Percentiles rank a stretch among this genome's conserved stretches.
phyloP scores from a whole-genome alignment of 2,113 vertebrate species.

The Erythrolamprus reginae region DNA sequence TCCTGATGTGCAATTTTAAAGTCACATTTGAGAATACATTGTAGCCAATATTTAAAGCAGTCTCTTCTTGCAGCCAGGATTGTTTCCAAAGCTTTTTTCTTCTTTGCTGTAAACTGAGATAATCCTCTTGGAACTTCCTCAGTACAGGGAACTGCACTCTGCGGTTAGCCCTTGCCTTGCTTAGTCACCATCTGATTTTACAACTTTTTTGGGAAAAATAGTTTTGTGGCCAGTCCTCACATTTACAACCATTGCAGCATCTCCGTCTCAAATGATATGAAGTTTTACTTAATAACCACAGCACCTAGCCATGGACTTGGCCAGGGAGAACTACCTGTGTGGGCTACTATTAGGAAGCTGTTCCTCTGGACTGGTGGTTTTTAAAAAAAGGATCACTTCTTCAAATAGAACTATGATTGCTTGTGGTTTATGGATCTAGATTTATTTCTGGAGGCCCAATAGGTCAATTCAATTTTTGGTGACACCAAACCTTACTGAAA shows the following conservation, averaged over 20 bases:
- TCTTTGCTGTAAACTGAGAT: not conserved
- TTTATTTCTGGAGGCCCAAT: not conserved
- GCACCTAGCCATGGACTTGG: not conserved
- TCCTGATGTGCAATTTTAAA: not conserved
- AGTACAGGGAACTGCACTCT: not conserved
- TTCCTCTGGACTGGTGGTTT: not conserved
- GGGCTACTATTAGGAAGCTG: not conserved
- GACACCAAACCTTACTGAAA: not conserved
- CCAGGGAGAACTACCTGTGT: not conserved
- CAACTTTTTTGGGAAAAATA: not conserved
- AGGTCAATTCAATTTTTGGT: not conserved
- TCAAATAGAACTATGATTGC: not conserved
- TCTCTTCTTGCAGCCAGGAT: not conserved
- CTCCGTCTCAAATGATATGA: not conserved
- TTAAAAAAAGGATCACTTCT: not conserved
- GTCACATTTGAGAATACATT: not conserved
- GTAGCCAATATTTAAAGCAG: not conserved
- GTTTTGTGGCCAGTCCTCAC: not conserved
- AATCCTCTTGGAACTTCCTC: not conserved
- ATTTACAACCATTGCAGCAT: not conserved
- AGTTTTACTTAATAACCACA: not conserved
- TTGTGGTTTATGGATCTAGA: not conserved
- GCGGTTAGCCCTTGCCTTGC: not conserved
- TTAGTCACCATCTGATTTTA: not conserved
- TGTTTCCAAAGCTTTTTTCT: not conserved